A percentile compares a stretch with the other conserved stretches of the same genome.
Conservation (phyloP, 2,888 invertebrate genomes). For the Ophion ellenae region DNA sequence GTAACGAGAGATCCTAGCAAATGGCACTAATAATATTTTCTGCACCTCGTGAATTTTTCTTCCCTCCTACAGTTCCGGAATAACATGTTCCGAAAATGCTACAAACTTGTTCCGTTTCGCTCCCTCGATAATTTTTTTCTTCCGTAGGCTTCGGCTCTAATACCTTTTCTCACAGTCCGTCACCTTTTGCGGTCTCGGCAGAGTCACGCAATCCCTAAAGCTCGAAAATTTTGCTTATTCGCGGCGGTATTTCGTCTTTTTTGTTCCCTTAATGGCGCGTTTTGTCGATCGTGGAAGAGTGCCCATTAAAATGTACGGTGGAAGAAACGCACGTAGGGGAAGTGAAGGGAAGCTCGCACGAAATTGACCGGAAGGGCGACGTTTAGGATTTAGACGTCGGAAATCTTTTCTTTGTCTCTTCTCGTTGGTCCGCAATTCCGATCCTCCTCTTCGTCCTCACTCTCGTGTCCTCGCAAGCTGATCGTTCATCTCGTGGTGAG, state of each 20-base stretch:
- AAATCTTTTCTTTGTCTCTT: conserved; percentile 38
- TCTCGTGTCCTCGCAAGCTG: conserved; percentile 26
- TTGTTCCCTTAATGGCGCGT: conserved; percentile 35
- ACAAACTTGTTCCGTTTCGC: conserved; percentile 7
- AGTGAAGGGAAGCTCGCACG: conserved; percentile 23
- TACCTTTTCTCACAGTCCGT: conserved; percentile 63
- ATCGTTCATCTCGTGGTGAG: conserved; percentile 50
- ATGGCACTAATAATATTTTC: conserved; percentile 34
- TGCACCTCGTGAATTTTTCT: conserved; percentile 26
- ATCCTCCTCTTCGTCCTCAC: conserved; percentile 33
- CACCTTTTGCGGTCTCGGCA: conserved; percentile 51
- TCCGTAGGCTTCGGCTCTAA: conserved; percentile 38
- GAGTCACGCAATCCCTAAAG: conserved; percentile 61
- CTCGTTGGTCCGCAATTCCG: conserved; percentile 39
- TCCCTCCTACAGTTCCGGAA: conserved; percentile 46
- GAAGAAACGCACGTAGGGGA: conserved; percentile 38
- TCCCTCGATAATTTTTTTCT: background rate
- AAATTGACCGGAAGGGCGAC: conserved; percentile 62
- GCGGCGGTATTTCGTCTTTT: conserved; percentile 25
- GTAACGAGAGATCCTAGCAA: conserved; percentile 20
- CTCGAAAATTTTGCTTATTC: conserved; percentile 46
- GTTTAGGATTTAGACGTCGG: conserved; percentile 68
- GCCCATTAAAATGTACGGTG: conserved; percentile 47
- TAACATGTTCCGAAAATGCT: conserved; percentile 27
- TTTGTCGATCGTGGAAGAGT: conserved; percentile 29